Conservation (phyloP, 1,140 invertebrate species). For the Plutomurus gul region DNA sequence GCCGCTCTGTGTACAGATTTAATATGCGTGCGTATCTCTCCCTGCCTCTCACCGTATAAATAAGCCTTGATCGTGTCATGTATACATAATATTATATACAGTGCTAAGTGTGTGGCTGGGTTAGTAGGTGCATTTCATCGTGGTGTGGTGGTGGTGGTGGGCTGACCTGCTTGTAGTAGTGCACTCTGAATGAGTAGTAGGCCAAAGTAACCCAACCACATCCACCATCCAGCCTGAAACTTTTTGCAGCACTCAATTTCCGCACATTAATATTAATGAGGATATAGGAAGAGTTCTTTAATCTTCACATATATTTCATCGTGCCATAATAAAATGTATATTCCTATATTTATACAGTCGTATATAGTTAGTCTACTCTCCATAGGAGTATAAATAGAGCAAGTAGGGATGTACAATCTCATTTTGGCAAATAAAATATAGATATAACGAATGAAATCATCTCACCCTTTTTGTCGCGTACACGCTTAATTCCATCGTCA, state of each 20-base stretch:
- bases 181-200: no score
- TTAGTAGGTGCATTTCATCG: neutral
- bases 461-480: constrained; percentile 75
- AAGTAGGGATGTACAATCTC: no score
- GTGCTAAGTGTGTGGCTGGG: neutral
- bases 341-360: neutral
- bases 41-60: no score
- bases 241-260: neutral
- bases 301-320: neutral
- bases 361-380: no score
- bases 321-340: neutral
- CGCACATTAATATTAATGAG: constrained; percentile 22
- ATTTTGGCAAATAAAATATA: no score
- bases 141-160: no score
- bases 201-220: neutral
- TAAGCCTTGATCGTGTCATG: no score
- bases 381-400: no score
- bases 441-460: neutral
- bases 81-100: no score
- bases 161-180: no score
- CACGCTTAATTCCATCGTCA: constrained; percentile 80
- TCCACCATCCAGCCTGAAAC: neutral
- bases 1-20: no score
- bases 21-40: no score
- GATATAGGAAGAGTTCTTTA: neutral